Conservation (phyloP, 1,140 invertebrate genomes). For the Goniozus legneri region DNA sequence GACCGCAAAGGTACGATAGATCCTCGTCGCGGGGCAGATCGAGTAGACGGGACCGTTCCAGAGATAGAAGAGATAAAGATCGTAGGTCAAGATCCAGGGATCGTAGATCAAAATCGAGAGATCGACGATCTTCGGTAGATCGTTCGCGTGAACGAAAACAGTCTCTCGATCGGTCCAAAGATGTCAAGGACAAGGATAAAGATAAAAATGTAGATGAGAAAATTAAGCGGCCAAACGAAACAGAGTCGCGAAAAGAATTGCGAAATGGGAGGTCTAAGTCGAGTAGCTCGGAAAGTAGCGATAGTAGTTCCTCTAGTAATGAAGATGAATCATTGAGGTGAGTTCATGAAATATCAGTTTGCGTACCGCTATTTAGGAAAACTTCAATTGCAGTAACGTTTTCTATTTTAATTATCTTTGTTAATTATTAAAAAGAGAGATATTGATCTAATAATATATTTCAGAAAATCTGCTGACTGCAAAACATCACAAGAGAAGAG, state of each 20-base stretch:
- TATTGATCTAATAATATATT: no score
- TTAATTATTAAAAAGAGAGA: no score
- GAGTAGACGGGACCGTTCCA: conserved; percentile 41
- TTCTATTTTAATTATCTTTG: no score
- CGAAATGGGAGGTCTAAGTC: conserved; percentile 51
- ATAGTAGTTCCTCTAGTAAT: conserved; percentile 48
- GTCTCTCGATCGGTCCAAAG: conserved; percentile 38
- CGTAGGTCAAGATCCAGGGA: conserved; percentile 31
- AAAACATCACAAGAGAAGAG: conserved; percentile 40
- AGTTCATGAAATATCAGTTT: no score
- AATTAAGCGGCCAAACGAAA: conserved; percentile 31
- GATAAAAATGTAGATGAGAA: conserved; percentile 40
- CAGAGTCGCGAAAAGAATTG: conserved; percentile 39
- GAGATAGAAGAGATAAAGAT: conserved; percentile 41
- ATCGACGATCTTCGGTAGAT: conserved; percentile 35
- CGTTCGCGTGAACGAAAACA: conserved; percentile 34
- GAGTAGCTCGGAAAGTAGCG: conserved; percentile 51
- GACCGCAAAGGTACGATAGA: conserved; percentile 44
- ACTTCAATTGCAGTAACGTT: no score
- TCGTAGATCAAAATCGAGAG: conserved; percentile 25
- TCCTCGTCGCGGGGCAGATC: conserved; percentile 49
- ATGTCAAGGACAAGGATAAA: conserved; percentile 29
- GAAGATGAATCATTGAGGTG: conserved; percentile 39
- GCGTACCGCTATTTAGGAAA: conserved; percentile 1
- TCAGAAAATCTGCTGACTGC: conserved; percentile 39